Evolutionary conservation across 2,113 vertebrate genomes (phyloP), one percentile per base, ranked within the genome.

Genomic region (Carassius auratus): DNA sequence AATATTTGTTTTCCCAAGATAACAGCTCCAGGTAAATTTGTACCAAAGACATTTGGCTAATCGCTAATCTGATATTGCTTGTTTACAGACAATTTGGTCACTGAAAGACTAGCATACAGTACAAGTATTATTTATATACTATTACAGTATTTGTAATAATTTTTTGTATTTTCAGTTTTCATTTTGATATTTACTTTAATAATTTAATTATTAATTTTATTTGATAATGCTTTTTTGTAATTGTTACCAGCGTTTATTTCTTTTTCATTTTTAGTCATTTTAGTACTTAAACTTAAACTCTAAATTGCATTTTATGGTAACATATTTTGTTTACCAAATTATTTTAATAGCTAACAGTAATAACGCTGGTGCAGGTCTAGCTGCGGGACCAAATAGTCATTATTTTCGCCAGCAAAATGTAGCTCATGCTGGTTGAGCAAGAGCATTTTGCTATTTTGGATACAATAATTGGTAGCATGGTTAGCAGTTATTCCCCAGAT

Each of bases 1-100:
- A 36, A 57, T 78, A 13, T 23, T 79, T 80, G 77, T 64, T 80
- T 48, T 66, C 71, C 78, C n/a, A 62, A 80, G 57, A 80, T 80
- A 80, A 45, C 6, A 8, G 14, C 12, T 66, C 23, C n/a, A 19
- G 78, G 64, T 80, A 26, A 66, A 64, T 36, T 38, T 80, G 36
- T 42, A 2, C 10, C n/a, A n/a, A 19, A 61, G 78, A 80, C 59
- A 80, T 80, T 80, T 26, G 4, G 36, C n/a, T 48, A 80, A 80
- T 64, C 33, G 5, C 10, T 78, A 8, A 62, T 79, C 57, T n/a
- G 57, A 3, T 61, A 61, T 9, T 61, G 57, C 57, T 8, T 2
- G 57, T 61, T n/a, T n/a, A 61, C 19, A 61, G 57, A 61, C 19
- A 61, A 61, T 61, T 9, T n/a, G 57, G 57, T 61, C 9, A 12